Evolutionary conservation across 2,797 vertebrate genomes (phyloP).

Genomic region (Bryconaethiops microstoma): DNA sequence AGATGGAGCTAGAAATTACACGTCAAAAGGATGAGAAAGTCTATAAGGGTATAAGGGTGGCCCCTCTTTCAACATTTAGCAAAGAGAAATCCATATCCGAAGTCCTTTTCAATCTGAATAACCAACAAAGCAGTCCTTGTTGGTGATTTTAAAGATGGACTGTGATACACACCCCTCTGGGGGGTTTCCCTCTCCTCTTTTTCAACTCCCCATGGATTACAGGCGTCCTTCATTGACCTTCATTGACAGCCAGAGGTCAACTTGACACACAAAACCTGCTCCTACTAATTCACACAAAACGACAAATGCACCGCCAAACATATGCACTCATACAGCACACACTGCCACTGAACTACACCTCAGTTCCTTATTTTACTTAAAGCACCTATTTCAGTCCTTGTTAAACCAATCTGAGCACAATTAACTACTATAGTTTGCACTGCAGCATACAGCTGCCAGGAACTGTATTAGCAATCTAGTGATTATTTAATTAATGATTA

Average conservation of each 20-base stretch:
- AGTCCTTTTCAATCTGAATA: slow-evolving; percentile 26
- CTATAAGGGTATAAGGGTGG: not conserved
- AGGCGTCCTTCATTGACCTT: slow-evolving; percentile 43
- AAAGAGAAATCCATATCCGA: slow-evolving; percentile 41
- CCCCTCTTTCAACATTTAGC: slow-evolving; percentile 37
- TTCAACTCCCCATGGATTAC: slow-evolving; percentile 41
- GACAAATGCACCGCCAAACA: not conserved
- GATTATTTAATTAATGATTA: too few relatives aligned
- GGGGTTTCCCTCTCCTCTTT: slow-evolving; percentile 25
- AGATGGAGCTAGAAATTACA: not conserved
- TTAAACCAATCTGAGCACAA: slow-evolving; percentile 5
- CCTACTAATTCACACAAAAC: slow-evolving; percentile 18
- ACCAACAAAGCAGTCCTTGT: slow-evolving; percentile 36
- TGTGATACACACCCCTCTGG: slow-evolving; percentile 46
- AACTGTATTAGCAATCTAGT: too few relatives aligned
- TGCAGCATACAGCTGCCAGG: not conserved
- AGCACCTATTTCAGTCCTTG: not conserved
- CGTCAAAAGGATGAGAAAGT: not conserved
- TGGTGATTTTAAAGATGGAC: slow-evolving; percentile 54
- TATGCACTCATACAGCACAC: too few relatives aligned
- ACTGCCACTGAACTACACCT: not conserved
- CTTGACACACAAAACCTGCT: slow-evolving; percentile 44
- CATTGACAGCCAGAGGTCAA: slow-evolving; percentile 56
- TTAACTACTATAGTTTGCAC: slow-evolving; percentile 4
- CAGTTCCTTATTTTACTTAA: not conserved